Percentiles rank a stretch among this genome's conserved stretches.
These are phyloP conservation scores for Drosophila subpulchrella DNA, from an alignment of 1,140 invertebrate genomes.

Conservation along the genomic window DNA sequence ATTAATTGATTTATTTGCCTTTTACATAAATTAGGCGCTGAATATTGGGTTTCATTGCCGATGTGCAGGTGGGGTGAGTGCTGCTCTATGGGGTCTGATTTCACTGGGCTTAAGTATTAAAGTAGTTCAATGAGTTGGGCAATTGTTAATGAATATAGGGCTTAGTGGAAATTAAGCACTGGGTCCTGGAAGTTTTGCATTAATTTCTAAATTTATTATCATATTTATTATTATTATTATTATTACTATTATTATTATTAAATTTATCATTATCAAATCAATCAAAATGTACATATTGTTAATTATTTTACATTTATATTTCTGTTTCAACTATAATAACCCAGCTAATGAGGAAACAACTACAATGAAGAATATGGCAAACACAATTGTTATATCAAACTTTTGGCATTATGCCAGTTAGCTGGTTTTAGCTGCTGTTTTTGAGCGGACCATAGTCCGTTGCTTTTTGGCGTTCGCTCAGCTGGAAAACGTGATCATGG, in stretches of 20 bases:
- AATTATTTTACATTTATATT: neutral
- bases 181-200: no score
- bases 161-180: neutral
- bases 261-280: no score
- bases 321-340: no score
- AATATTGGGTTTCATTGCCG: conserved; percentile 54
- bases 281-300: neutral
- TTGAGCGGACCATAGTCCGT: conserved; percentile 31
- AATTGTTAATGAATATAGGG: neutral
- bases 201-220: no score
- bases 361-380: conserved; percentile 8
- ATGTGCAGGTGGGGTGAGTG: neutral
- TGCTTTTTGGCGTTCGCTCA: conserved; percentile 35
- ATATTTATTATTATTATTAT: no score
- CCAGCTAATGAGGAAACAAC: neutral
- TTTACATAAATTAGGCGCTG: conserved; percentile 77
- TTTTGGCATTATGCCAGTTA: conserved; percentile 28
- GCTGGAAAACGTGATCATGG: conserved; percentile 26
- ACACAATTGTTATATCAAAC: conserved; percentile 32
- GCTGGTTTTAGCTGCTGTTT: conserved; percentile 31
- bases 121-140: neutral
- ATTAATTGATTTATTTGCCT: conserved; percentile 84
- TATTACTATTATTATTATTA: no score
- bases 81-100: conserved; percentile 7
- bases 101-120: conserved; percentile 31